Evolutionary conservation across 2,888 invertebrate genomes (phyloP), one percentile per base, ranked within the genome.

Genomic region (Scrobipalpa atriplicella): DNA sequence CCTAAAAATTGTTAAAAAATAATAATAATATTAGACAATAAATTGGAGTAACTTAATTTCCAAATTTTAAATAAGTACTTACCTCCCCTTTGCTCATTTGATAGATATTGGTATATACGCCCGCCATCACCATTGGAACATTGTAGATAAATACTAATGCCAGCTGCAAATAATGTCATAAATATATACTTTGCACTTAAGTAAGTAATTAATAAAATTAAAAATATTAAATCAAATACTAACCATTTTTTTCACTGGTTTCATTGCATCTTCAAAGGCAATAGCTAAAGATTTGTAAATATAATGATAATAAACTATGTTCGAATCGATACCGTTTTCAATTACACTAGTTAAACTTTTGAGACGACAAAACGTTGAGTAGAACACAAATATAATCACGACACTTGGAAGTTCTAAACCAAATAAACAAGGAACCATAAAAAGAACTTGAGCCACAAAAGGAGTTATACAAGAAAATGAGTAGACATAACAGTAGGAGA

Each of bases 371-470:
- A n/a, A 47, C 16, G 16, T 8, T n/a, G 47, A 47, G 10, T 47
- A 47, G 47, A 47, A 47, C n/a, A 47, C 47, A n/a, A 47, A 47
- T 47, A 47, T 47, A 47, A 47, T 47, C 6, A 47, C 47, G n/a
- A 47, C 16, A 47, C 47, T n/a, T 47, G 47, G 47, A 5, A 47
- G 16, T 16, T 47, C n/a, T 47, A 47, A n/a, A 7, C 47, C 47
- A 47, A n/a, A 47, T 16, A 47, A 8, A 47, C 29, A 29, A 29
- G 47, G 47, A 16, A 47, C 16, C n/a, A 16, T 2, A 47, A 47
- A 16, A 16, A 16, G 5, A 6, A 47, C 1, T 16, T 47, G 7
- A 47, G 16, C n/a, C 6, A 1, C 16, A 6, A 47, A 47, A 8
- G 16, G 47, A 7, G 7, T n/a, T 6, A 47, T 16, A 16, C 47